A percentile compares a stretch with the other conserved stretches of the same genome.
Evolutionary conservation across 2,113 vertebrate species (phyloP).

Genomic region (Hystrix brachyura): DNA sequence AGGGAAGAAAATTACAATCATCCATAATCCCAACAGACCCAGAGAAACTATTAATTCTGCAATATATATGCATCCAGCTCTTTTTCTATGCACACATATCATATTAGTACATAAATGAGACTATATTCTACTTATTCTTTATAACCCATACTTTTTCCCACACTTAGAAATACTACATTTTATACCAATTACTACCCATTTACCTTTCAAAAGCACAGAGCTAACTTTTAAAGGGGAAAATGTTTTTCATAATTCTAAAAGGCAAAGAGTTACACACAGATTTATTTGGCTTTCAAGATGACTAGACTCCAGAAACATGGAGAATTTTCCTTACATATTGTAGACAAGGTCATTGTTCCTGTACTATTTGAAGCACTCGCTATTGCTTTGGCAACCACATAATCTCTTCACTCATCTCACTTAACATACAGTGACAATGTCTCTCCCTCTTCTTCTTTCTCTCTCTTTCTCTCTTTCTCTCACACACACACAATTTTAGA

Average conservation of each 20-base stretch:
- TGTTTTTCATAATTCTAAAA: background rate
- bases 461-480: background rate
- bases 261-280: background rate
- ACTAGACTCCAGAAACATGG: background rate
- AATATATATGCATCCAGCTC: constrained; percentile 8
- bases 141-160: background rate
- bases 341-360: background rate
- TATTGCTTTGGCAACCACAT: background rate
- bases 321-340: background rate
- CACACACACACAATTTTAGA: background rate
- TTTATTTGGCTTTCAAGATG: background rate
- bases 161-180: constrained; percentile 6
- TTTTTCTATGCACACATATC: constrained; percentile 1
- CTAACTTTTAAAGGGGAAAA: constrained; percentile 6
- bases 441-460: background rate
- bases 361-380: background rate
- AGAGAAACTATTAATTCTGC: constrained; percentile 26
- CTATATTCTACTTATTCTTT: background rate
- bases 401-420: background rate
- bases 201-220: constrained; percentile 24
- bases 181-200: constrained; percentile 25
- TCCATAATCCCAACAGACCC: constrained; percentile 65
- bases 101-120: constrained; percentile 29
- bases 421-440: background rate
- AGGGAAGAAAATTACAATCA: constrained; percentile 76